A percentile compares a stretch with the other conserved stretches of the same genome.
Evolutionary conservation across 1,140 invertebrate genomes (phyloP).

Genomic region (Oryzaephilus surinamensis): DNA sequence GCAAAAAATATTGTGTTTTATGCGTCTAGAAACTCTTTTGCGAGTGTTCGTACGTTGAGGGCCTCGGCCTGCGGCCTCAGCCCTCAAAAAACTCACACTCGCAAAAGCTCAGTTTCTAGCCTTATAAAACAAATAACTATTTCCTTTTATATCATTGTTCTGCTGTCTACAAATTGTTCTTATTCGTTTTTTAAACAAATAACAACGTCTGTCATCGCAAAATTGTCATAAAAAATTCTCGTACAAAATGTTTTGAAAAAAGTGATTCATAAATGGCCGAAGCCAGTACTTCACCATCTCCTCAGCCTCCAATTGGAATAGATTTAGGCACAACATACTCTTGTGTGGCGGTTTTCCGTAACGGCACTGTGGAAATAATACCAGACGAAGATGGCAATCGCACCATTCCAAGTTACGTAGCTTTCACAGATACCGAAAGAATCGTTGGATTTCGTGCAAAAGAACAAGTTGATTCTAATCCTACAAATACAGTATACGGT

Average conservation of each 20-base stretch:
- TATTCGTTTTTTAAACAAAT: too few relatives aligned
- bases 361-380: conserved; percentile 85
- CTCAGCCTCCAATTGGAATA: conserved; percentile 65
- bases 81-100: too few relatives aligned
- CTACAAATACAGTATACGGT: conserved; percentile 64
- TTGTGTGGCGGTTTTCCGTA: conserved; percentile 67
- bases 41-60: too few relatives aligned
- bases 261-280: not conserved
- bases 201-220: too few relatives aligned
- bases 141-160: too few relatives aligned
- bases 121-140: too few relatives aligned
- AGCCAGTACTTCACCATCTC: not conserved
- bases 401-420: conserved; percentile 83
- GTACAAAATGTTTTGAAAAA: not conserved
- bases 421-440: conserved; percentile 80
- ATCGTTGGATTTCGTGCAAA: conserved; percentile 78
- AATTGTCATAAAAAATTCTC: not conserved
- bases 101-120: too few relatives aligned
- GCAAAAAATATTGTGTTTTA: too few relatives aligned
- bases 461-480: conserved; percentile 65
- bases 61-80: too few relatives aligned
- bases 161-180: too few relatives aligned
- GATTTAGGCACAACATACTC: too few relatives aligned
- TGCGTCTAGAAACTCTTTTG: too few relatives aligned
- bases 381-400: conserved; percentile 87